Base-by-base conservation (phyloP, 1,140 invertebrate genomes). In the Ips typographus region DNA sequence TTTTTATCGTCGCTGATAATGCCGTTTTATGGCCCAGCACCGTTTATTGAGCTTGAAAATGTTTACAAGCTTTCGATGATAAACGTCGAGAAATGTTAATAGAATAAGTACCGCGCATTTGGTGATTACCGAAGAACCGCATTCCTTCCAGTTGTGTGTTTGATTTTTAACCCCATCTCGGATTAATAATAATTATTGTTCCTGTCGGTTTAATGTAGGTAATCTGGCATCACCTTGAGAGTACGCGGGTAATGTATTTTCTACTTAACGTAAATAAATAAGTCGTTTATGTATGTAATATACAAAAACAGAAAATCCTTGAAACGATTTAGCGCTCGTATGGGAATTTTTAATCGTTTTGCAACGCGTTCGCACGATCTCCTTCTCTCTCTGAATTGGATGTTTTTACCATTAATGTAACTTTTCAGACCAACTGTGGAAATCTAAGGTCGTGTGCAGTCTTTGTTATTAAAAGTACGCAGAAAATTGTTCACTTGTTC, bases 271-370 rank as follows among this genome's bases (percentile, higher is more conserved):
- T 66, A 66, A 66, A 66, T 66, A 66, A 66, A 66, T 66, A 66
- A 65, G 22, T 42, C 4, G 5, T 36, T 40, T 63, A 39, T 38
- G 8, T n/a, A 44, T 64, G 55, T 64, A 53, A 43, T 64, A 64
- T 52, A 64, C 64, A 66, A 65, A 65, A 65, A 65, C 52, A 65
- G 55, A 58, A 58, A 66, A 66, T 58, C 64, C 64, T 66, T 66
- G 64, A 66, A 66, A 66, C 64, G 64, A 22, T 66, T 66, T 66
- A 58, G 64, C 64, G 64, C 55, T 44, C 36, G 64, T 66, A 66
- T 66, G 64, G 64, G 64, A 66, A 66, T 66, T 66, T 55, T 66
- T n/a, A 58, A 58, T 58, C 5, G 55, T 58, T 66, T 56, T 44
- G 55, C 61, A 63, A 63, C 61, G 49, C 43, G 52, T 57, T 66